These are phyloP conservation scores for Halcyon senegalensis DNA, from an alignment of 2,113 vertebrate genomes.

Conservation along the genomic window DNA sequence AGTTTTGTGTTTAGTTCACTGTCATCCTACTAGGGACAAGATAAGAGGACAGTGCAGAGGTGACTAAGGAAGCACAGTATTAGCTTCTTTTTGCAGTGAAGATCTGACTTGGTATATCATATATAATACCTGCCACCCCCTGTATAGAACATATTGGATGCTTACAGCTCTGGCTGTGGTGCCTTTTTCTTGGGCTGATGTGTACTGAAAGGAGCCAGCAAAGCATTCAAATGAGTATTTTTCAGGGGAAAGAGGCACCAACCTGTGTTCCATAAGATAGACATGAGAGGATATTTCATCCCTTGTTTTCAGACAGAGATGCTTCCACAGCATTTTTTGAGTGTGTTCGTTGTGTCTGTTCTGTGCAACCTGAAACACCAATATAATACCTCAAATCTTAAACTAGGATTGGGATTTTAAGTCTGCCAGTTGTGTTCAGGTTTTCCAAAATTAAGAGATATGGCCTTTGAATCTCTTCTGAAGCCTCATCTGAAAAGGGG, in stretches of 20 bases:
- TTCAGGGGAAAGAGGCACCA: not conserved
- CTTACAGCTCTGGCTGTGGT: not conserved
- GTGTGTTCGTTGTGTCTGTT: not conserved
- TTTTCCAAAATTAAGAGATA: not conserved
- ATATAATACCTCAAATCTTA: not conserved
- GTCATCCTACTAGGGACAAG: not conserved
- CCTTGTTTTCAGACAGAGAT: not conserved
- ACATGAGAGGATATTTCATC: not conserved
- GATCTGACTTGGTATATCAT: not conserved
- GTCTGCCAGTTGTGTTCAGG: not conserved
- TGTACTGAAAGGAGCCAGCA: not conserved
- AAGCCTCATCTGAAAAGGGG: not conserved
- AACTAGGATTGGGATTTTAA: not conserved
- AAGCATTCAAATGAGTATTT: not conserved
- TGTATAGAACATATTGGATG: not conserved
- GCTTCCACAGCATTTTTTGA: not conserved
- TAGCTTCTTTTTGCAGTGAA: not conserved
- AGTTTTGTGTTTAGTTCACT: not conserved
- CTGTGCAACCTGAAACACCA: not conserved
- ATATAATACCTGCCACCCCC: not conserved
- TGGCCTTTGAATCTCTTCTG: not conserved
- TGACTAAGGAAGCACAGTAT: not conserved
- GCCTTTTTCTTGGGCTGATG: not conserved
- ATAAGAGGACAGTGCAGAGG: not conserved
- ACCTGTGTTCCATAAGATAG: not conserved